Percentiles rank a stretch among this genome's conserved stretches.
phyloP scores from a whole-genome alignment of 2,113 vertebrate genomes.

The Macaca nemestrina region DNA sequence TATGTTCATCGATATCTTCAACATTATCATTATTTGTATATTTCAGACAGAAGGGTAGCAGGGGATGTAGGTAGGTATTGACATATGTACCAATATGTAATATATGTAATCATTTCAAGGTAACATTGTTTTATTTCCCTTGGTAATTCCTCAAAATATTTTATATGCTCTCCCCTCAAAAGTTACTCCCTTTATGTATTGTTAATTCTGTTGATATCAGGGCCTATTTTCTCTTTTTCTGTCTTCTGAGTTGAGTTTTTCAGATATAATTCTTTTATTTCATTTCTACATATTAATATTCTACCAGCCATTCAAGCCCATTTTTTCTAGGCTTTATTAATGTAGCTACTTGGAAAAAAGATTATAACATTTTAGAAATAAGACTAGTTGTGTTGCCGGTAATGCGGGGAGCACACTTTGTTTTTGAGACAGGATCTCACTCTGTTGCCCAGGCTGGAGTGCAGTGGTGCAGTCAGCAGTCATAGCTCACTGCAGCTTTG shows the following conservation, averaged over 20 bases:
- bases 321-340: conserved; percentile 33
- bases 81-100: background rate
- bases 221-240: background rate
- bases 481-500: too few species aligned
- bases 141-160: conserved; percentile 54
- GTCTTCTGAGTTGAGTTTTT: background rate
- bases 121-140: conserved; percentile 3
- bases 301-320: background rate
- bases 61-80: background rate
- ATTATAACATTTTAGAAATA: conserved; percentile 49
- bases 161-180: background rate
- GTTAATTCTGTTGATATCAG: background rate
- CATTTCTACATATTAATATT: conserved; percentile 26
- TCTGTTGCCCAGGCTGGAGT: too few species aligned
- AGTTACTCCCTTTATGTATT: background rate
- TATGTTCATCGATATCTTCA: background rate
- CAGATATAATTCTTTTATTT: conserved; percentile 26
- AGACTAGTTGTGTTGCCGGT: background rate
- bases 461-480: too few species aligned
- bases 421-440: too few species aligned
- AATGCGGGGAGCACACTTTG: background rate
- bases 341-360: background rate
- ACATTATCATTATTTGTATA: background rate
- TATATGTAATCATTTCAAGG: background rate
- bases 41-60: background rate